Evolutionary conservation across 2,113 vertebrate species (phyloP).

Genomic region (Phrynocephalus versicolor): DNA sequence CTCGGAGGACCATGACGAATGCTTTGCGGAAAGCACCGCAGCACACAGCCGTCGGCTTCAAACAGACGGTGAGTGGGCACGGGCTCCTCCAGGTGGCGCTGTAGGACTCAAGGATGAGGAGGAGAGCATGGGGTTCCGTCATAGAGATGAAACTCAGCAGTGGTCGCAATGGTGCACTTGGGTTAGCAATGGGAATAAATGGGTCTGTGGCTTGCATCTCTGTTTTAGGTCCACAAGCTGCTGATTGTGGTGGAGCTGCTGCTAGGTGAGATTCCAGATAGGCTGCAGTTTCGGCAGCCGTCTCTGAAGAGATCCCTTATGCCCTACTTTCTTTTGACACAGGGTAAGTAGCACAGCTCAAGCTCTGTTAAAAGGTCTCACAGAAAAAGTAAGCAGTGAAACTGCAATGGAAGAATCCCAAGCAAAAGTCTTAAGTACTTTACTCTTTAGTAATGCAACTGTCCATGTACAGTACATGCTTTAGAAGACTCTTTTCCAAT

Average conservation of each 20-base stretch:
- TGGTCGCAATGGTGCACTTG: neutral
- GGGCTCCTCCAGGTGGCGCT: neutral
- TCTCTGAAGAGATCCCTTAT: constrained; percentile 95
- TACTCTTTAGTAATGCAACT: neutral
- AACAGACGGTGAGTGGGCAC: constrained; percentile 85
- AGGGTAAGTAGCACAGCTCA: constrained; percentile 74
- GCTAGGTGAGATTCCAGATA: constrained; percentile 94
- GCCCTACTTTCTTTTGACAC: constrained; percentile 98
- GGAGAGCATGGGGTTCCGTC: neutral
- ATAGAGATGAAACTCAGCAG: neutral
- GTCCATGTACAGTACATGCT: no score
- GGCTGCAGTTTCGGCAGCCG: constrained; percentile 96
- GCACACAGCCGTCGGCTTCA: constrained; percentile 96
- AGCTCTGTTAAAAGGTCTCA: neutral
- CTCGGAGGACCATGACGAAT: constrained; percentile 93
- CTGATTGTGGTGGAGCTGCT: constrained; percentile 95
- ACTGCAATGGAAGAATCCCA: neutral
- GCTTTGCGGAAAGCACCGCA: constrained; percentile 95
- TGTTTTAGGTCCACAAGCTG: constrained; percentile 91
- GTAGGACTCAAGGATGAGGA: neutral
- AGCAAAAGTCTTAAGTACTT: neutral
- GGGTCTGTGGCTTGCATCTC: neutral
- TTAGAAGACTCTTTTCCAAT: neutral
- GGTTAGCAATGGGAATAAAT: rapidly evolving
- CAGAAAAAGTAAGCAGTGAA: neutral